Evolutionary conservation across 1,140 invertebrate species (phyloP), one percentile per base, ranked within the genome.

Genomic region (Drosophila suzukii): DNA sequence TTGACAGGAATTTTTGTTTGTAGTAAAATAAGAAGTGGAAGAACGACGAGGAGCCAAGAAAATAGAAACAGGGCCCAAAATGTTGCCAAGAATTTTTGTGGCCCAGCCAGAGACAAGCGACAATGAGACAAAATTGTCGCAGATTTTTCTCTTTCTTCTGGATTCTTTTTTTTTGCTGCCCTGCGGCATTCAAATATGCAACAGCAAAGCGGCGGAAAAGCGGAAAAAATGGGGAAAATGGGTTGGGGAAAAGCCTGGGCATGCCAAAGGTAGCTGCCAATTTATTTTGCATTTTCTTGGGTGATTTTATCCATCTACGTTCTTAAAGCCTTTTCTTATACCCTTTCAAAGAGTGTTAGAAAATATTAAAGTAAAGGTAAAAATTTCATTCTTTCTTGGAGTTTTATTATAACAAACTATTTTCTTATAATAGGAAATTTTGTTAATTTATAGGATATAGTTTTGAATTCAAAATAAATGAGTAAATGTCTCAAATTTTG

Each of bases 231-330:
- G 41, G 13, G 6, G 12, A 4, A 44, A 17, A 30, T 17, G 47
- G 8, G 17, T 2, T n/a, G 32, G 13, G 58, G 39, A 71, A 13
- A 55, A 34, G 24, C 13, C 41, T 24, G 24, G 53, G 49, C 75
- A 83, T 77, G 56, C 75, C 74, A 88, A 78, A 86, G 83, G 83
- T 88, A 79, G 82, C 83, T 86, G 83, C 82, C 82, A 86, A 88
- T 86, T 88, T 86, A 88, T 86, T 83, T 83, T 75, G 75, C 75
- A 83, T 83, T 86, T 86, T 68, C 75, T 68, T 61, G 61, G 39
- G 38, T 44, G 62, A 57, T 57, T 57, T 58, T 75, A 36, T 53
- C 53, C 50, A 36, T 44, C 17, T 15, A 11, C n/a, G 13, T 30
- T 11, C n/a, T 39, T 41, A 13, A 0, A 7, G 1, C n/a, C 49